Evolutionary conservation across 2,888 invertebrate genomes (phyloP).

Genomic region (Microchrysa polita): DNA sequence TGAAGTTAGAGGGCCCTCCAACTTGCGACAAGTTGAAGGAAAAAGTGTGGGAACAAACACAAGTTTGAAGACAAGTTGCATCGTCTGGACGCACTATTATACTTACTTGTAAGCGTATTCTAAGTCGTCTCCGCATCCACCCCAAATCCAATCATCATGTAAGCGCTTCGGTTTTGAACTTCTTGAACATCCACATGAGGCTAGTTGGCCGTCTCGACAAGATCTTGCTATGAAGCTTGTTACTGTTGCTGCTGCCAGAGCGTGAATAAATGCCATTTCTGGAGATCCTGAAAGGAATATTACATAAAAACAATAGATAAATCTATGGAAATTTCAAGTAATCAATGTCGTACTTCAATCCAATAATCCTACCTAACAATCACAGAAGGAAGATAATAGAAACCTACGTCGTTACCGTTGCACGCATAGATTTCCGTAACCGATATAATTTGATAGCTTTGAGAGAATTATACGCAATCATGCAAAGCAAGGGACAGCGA

Average conservation of each 20-base stretch:
- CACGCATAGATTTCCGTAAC: not conserved
- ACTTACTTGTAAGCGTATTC: conserved; percentile 95
- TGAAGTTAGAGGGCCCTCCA: no score
- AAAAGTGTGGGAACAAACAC: no score
- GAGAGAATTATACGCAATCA: not conserved
- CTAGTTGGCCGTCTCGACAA: conserved; percentile 89
- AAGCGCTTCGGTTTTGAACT: conserved; percentile 84
- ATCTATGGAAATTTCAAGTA: not conserved
- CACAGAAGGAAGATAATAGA: not conserved
- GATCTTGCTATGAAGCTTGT: conserved; percentile 88
- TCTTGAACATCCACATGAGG: conserved; percentile 90
- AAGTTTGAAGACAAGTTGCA: no score
- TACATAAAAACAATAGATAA: not conserved
- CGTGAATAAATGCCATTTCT: conserved; percentile 92
- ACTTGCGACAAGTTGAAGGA: no score
- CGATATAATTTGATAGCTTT: not conserved
- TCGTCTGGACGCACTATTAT: no score
- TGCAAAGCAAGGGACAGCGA: not conserved
- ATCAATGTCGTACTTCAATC: not conserved
- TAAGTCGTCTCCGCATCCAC: conserved; percentile 96
- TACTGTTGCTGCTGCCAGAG: conserved; percentile 88
- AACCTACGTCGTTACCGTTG: not conserved
- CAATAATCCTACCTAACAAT: not conserved
- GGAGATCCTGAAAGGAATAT: conserved; percentile 71
- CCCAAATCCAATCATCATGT: conserved; percentile 96